phyloP scores from a whole-genome alignment of 1,140 invertebrate genomes.

The Zaprionus gabonicus region DNA sequence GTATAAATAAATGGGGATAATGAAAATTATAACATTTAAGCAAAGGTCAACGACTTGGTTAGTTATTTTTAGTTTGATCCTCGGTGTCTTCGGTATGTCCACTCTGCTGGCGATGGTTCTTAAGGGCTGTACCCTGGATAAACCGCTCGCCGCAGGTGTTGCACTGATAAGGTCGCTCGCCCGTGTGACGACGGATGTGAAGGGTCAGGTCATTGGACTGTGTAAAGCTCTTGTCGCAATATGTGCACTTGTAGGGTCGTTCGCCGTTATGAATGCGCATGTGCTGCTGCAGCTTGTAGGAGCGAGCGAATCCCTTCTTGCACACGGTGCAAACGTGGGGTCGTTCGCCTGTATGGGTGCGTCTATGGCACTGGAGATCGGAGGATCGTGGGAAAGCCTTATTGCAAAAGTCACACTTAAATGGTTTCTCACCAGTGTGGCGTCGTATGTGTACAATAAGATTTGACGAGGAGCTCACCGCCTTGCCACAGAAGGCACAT shows the following conservation, averaged over 20 bases:
- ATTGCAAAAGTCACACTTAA: conserved; percentile 78
- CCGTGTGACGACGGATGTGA: conserved; percentile 86
- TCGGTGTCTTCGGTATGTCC: conserved; percentile 60
- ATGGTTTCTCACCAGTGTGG: conserved; percentile 85
- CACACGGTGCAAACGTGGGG: conserved; percentile 86
- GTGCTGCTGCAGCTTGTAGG: conserved; percentile 87
- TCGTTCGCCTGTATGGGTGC: conserved; percentile 87
- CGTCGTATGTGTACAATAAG: conserved; percentile 87
- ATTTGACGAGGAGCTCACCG: conserved; percentile 86
- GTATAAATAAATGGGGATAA: not conserved
- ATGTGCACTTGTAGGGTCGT: conserved; percentile 86
- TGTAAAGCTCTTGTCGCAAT: conserved; percentile 87
- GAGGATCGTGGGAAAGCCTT: conserved; percentile 82
- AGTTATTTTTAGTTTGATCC: not conserved
- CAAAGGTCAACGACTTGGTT: not conserved
- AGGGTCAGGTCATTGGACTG: conserved; percentile 87
- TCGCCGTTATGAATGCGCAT: conserved; percentile 87
- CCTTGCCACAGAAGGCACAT: conserved; percentile 86
- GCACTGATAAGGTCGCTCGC: conserved; percentile 86
- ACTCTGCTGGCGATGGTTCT: conserved; percentile 73
- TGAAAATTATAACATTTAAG: not conserved
- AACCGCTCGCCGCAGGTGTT: conserved; percentile 76
- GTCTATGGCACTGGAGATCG: conserved; percentile 85
- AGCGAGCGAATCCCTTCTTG: conserved; percentile 85
- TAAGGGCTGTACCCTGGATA: conserved; percentile 81